phyloP scores from a whole-genome alignment of 2,113 vertebrate genomes.

The Oryzias melastigma region DNA sequence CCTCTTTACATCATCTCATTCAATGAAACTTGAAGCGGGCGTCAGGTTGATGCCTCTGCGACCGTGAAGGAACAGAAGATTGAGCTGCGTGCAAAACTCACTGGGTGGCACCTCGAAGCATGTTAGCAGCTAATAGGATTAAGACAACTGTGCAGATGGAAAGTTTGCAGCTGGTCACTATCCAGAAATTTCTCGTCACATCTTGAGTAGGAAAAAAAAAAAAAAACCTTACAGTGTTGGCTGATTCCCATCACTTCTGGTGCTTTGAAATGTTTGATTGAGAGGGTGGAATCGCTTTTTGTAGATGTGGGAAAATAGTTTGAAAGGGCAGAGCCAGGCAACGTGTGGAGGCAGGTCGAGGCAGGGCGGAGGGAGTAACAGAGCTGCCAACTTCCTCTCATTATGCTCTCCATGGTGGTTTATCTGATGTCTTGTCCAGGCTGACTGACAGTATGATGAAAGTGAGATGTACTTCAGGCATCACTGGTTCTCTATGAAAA shows the following conservation, averaged over 20 bases:
- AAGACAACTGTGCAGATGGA: background rate
- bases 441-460: background rate
- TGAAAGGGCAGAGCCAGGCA: conserved; percentile 49
- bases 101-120: conserved; percentile 17
- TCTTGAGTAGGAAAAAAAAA: too few species aligned
- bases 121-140: conserved; percentile 8
- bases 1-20: conserved; percentile 13
- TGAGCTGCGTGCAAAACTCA: too few species aligned
- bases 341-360: conserved; percentile 74
- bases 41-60: conserved; percentile 1
- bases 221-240: background rate
- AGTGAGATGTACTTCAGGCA: background rate
- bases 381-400: background rate
- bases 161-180: too few species aligned
- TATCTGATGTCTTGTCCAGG: background rate
- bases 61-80: conserved; percentile 4
- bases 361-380: background rate
- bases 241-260: conserved; percentile 21
- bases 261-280: conserved; percentile 18
- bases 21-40: conserved; percentile 9
- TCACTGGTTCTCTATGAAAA: background rate
- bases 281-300: conserved; percentile 63
- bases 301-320: conserved; percentile 84
- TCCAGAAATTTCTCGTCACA: too few species aligned
- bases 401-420: conserved; percentile 1